phyloP scores from a whole-genome alignment of 1,140 invertebrate species.

The Oscheius sp. region DNA sequence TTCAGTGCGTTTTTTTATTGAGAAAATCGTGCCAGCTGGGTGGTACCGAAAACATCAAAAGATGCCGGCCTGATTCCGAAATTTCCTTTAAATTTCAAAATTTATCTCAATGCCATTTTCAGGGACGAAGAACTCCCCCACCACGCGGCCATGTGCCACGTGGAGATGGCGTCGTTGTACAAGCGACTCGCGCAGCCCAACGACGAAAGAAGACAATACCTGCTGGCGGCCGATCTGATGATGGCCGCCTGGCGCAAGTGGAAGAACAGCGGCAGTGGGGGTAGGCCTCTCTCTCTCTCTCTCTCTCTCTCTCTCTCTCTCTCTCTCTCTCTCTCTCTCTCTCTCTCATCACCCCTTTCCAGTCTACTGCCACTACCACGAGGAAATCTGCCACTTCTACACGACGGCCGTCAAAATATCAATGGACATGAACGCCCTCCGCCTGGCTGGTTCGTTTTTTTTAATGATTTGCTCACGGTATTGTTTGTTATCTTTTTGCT shows the following conservation, averaged over 20 bases:
- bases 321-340: too few relatives aligned
- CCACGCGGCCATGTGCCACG: conserved; percentile 32
- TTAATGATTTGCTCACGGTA: not conserved
- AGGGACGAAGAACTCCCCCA: conserved; percentile 36
- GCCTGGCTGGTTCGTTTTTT: conserved; percentile 1
- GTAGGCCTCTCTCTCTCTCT: not conserved
- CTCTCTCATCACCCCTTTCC: too few relatives aligned
- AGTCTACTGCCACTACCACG: not conserved
- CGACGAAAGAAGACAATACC: conserved; percentile 26
- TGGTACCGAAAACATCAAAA: too few relatives aligned
- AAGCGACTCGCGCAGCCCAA: conserved; percentile 9
- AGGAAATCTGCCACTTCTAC: conserved; percentile 4
- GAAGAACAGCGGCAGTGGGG: not conserved
- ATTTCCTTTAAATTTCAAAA: conserved; percentile 8
- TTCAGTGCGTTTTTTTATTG: conserved; percentile 31
- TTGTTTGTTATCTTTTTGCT: too few relatives aligned
- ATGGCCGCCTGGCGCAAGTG: conserved; percentile 7
- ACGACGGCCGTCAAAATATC: conserved; percentile 12
- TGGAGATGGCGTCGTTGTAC: conserved; percentile 26
- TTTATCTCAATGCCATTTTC: not conserved
- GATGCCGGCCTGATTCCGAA: not conserved
- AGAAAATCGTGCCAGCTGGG: too few relatives aligned
- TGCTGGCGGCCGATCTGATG: conserved; percentile 22
- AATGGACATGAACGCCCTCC: conserved; percentile 15
- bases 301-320: too few relatives aligned